phyloP scores from a whole-genome alignment of 2,888 invertebrate species.

The Troides helena region DNA sequence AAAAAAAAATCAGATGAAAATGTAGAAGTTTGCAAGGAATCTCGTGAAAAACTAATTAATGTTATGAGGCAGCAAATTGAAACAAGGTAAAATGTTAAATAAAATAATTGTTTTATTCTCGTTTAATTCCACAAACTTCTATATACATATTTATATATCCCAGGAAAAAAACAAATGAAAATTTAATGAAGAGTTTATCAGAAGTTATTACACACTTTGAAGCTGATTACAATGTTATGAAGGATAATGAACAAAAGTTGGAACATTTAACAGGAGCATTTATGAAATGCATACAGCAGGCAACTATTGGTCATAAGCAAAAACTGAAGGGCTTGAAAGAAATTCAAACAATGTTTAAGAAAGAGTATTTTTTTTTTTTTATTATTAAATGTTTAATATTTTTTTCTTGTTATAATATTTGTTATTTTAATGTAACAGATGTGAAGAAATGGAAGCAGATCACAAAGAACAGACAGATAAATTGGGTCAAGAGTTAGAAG shows the following conservation, averaged over 20 bases:
- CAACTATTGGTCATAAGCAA: slow-evolving; percentile 56
- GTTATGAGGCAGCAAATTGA: slow-evolving; percentile 56
- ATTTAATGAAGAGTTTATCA: slow-evolving; percentile 50
- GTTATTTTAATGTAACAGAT: slow-evolving; percentile 43
- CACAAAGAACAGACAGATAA: slow-evolving; percentile 56
- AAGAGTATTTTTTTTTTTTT: slow-evolving; percentile 48
- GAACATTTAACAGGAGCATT: slow-evolving; percentile 58
- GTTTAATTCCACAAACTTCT: not conserved
- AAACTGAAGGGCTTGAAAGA: slow-evolving; percentile 59
- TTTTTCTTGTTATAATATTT: slow-evolving; percentile 13
- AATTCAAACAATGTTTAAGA: slow-evolving; percentile 52
- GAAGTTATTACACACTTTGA: slow-evolving; percentile 56
- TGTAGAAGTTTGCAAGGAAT: slow-evolving; percentile 49
- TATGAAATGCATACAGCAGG: slow-evolving; percentile 64
- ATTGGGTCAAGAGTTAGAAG: slow-evolving; percentile 59
- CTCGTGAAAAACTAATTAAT: slow-evolving; percentile 58
- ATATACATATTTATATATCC: slow-evolving; percentile 32
- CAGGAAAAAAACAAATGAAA: slow-evolving; percentile 58
- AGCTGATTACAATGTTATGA: slow-evolving; percentile 57
- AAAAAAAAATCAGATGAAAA: slow-evolving; percentile 51
- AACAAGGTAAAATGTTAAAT: slow-evolving; percentile 47
- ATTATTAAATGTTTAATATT: slow-evolving; percentile 28
- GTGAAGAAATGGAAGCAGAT: slow-evolving; percentile 55
- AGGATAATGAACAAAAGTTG: slow-evolving; percentile 66
- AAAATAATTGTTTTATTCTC: not conserved